Evolutionary conservation across 2,888 invertebrate species (phyloP), one percentile per base, ranked within the genome.

Genomic region (Emesis russula): DNA sequence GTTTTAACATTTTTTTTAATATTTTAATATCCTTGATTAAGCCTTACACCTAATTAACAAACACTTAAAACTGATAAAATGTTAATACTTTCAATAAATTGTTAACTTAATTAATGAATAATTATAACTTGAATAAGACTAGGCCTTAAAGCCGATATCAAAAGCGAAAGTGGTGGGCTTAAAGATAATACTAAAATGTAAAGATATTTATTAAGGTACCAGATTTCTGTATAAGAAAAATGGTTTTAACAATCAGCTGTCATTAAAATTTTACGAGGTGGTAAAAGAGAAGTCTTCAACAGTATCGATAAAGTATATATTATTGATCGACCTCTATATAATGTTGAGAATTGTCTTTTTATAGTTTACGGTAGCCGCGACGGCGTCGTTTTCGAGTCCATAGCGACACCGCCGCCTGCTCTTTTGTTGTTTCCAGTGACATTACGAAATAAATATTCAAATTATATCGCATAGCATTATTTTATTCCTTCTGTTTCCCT

Each of bases 361-460:
- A 98, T 97, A 97, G 97, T 97, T 97, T 97, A 97, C 97, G 97
- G 97, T 97, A 95, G 97, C 97, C 95, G 97, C 97, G 98, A 90
- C 96, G 97, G 97, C 95, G 96, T 95, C 96, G 97, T 95, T 95
- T 96, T 93, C 18, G 98, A 98, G 98, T 98, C 98, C 98, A 96
- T 96, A 95, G 96, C 96, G 97, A 95, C 96, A 89, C 96, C 97
- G 96, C 95, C 97, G 98, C 97, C 93, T 76, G 97, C 97, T 97
- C 96, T 97, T 97, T 91, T 96, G 97, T 98, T 98, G 97, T 97
- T 44, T 97, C 97, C 96, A 97, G 97, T 98, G 98, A 98, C 98
- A 98, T 98, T 98, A 98, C 97, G 96, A 97, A 98, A 98, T 98
- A 98, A 98, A 98, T 98, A 98, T 98, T 97, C 97, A 97, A 98